These are phyloP conservation scores for Odontomachus brunneus DNA, from an alignment of 1,140 invertebrate genomes.

Conservation along the genomic window DNA sequence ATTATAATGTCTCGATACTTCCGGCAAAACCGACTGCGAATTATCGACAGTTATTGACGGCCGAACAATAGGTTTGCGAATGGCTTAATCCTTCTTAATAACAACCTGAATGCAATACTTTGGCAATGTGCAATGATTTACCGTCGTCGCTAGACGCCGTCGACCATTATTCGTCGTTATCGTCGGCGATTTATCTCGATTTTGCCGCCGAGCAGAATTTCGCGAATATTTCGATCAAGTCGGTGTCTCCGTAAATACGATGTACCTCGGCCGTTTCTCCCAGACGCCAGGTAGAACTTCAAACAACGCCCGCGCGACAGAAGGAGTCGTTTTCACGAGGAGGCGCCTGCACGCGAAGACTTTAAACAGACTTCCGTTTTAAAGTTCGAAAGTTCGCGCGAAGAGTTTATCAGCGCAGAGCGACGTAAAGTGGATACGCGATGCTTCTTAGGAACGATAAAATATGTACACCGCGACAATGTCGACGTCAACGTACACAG, in stretches of 20 bases:
- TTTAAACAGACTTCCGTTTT: conserved; percentile 62
- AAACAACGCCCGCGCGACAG: conserved; percentile 27
- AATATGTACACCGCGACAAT: conserved; percentile 12
- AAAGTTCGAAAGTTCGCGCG: conserved; percentile 51
- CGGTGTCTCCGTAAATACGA: conserved; percentile 39
- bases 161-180: conserved; percentile 15
- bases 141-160: not conserved
- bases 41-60: too few relatives aligned
- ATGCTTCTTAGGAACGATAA: conserved; percentile 46
- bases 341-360: conserved; percentile 49
- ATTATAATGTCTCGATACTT: too few relatives aligned
- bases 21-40: too few relatives aligned
- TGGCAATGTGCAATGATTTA: too few relatives aligned
- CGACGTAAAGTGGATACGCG: not conserved
- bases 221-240: conserved; percentile 48
- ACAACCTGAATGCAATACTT: too few relatives aligned
- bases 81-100: too few relatives aligned
- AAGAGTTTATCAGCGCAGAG: conserved; percentile 66
- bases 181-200: conserved; percentile 41
- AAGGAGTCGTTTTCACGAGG: conserved; percentile 50
- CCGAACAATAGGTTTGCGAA: too few relatives aligned
- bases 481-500: too few relatives aligned
- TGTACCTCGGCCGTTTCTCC: conserved; percentile 3
- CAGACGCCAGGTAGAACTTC: conserved; percentile 22
- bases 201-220: conserved; percentile 10